Evolutionary conservation across 2,113 vertebrate species (phyloP), one percentile per base, ranked within the genome.

Genomic region (Microtus oregoni): DNA sequence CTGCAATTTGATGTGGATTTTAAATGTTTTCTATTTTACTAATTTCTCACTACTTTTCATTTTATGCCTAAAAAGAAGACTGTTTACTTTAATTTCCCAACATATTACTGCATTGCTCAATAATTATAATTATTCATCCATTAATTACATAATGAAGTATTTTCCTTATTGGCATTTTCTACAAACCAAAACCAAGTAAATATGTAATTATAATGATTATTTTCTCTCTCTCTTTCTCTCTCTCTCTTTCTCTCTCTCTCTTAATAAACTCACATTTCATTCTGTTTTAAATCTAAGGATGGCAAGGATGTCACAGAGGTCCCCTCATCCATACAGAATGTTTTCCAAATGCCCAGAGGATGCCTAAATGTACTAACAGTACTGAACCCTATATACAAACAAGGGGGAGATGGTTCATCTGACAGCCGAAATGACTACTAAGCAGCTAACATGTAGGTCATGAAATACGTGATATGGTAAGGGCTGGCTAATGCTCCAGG

Each of bases 181-280:
- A 90, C 13, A 96, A 90, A 87, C 28, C 9, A 81, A 68, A 93
- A 32, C 20, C 35, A 35, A 94, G 76, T 90, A 88, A 73, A 79
- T 61, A 88, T 61, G 0, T 24, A 75, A 85, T 22, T 52, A 41
- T 17, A 89, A 14, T 58, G 44, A 67, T 86, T 65, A 79, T 68
- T 70, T 4, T 41, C 41, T 3, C 41, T 41, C 41, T 41, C 41
- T 41, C 41, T 76, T 12, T 61, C 38, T 87, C 68, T 58, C 55
- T 58, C 55, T 72, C 7, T 70, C 44, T 5, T 55, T 95, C 47
- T 10, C 47, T 50, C 47, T 50, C 47, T 50, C 50, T 92, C 41
- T 15, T 24, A 44, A 86, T 20, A 67, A 83, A 83, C 61, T 78
- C 89, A 65, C 5, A 75, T 32, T 92, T 89, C 63, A 41, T 72